A percentile compares a stretch with the other conserved stretches of the same genome.
Conservation (phyloP, 2,888 invertebrate species). For the Trichopoda pennipes region DNA sequence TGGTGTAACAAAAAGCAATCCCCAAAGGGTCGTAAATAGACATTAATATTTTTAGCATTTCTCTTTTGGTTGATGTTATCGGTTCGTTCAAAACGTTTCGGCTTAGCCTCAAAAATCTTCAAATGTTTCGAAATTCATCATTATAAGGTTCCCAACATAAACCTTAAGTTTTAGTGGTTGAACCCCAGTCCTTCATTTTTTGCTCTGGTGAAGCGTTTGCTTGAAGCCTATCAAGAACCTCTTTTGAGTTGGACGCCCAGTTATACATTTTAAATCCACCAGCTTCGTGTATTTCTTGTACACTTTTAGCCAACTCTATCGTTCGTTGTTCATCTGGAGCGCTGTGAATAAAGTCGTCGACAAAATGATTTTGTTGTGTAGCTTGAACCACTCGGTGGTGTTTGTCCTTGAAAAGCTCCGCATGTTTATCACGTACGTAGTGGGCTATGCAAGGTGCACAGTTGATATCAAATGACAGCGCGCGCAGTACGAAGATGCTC, state of each 20-base stretch:
- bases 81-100: no score
- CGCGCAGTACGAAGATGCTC: conserved; percentile 30
- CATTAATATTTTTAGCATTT: no score
- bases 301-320: background rate
- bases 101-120: no score
- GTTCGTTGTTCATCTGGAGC: conserved; percentile 1
- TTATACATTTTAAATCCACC: background rate
- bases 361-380: background rate
- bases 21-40: no score
- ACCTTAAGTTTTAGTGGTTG: no score
- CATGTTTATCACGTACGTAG: conserved; percentile 46
- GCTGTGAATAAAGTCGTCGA: background rate
- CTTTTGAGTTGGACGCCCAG: conserved; percentile 27
- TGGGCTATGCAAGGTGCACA: conserved; percentile 56
- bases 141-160: no score
- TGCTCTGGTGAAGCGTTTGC: no score
- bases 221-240: conserved; percentile 4
- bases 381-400: background rate
- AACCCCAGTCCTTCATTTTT: no score
- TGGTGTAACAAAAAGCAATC: no score
- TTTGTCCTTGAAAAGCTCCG: background rate
- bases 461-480: conserved; percentile 43
- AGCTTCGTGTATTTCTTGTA: conserved; percentile 3
- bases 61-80: no score
- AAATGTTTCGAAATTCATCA: no score